These are phyloP conservation scores for Galago senegalensis DNA, from an alignment of 2,797 vertebrate species.

Conservation along the genomic window DNA sequence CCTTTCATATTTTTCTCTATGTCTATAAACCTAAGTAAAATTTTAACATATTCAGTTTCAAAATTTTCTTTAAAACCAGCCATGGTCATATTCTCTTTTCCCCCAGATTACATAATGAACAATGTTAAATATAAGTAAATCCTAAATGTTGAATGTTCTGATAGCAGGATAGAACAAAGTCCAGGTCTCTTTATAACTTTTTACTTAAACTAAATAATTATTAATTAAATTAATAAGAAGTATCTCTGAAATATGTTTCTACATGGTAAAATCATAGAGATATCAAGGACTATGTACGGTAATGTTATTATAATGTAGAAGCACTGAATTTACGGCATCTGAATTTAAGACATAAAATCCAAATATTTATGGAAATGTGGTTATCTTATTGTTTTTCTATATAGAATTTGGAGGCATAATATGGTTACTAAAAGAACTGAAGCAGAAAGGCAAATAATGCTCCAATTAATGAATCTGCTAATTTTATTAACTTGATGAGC, in stretches of 20 bases:
- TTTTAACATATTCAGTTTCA: constrained; percentile 39
- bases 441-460: not conserved
- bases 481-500: constrained; percentile 17
- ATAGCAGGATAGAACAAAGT: constrained; percentile 16
- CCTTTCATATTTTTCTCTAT: not conserved
- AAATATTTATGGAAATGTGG: not conserved
- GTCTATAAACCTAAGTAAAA: not conserved
- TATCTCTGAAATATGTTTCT: not conserved
- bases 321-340: not conserved
- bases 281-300: not conserved
- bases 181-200: constrained; percentile 1
- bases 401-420: constrained; percentile 7
- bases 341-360: constrained; percentile 25
- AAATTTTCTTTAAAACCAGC: constrained; percentile 29
- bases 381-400: not conserved
- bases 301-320: not conserved
- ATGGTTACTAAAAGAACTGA: not conserved
- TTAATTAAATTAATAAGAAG: constrained; percentile 42
- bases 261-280: not conserved
- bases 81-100: not conserved
- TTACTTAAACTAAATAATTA: constrained; percentile 5
- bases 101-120: not conserved
- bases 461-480: not conserved
- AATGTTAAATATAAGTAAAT: not conserved
- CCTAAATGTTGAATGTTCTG: not conserved